Evolutionary conservation across 2,888 invertebrate species (phyloP).

Genomic region (Deilephila elpenor): DNA sequence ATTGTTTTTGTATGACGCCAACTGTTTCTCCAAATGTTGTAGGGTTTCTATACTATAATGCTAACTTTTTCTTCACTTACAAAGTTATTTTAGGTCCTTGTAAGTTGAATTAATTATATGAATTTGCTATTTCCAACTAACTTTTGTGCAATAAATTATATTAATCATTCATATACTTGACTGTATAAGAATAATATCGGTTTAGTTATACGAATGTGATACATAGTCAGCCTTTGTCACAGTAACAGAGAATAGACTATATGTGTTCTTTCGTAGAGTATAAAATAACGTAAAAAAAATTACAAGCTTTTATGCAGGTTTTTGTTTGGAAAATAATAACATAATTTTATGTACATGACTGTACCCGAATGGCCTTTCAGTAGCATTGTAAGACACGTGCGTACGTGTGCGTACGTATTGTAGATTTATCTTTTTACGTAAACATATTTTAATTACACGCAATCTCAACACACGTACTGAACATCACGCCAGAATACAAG

Average conservation of each 20-base stretch:
- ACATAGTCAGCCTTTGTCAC: too few species aligned
- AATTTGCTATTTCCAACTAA: too few species aligned
- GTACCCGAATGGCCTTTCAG: neutral
- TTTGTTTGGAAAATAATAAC: neutral
- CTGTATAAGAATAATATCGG: too few species aligned
- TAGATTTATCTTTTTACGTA: neutral
- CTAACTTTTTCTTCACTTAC: neutral
- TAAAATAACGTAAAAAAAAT: too few species aligned
- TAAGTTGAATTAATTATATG: too few species aligned
- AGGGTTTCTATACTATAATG: neutral
- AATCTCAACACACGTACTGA: neutral
- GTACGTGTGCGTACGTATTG: neutral
- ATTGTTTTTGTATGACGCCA: slow-evolving; percentile 3
- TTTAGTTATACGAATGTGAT: too few species aligned
- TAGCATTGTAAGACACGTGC: neutral
- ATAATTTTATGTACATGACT: neutral
- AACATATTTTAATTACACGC: neutral
- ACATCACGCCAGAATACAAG: neutral
- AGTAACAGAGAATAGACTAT: too few species aligned
- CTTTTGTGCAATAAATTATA: too few species aligned
- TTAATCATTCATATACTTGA: too few species aligned
- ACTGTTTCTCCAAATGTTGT: neutral
- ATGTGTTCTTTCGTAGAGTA: too few species aligned
- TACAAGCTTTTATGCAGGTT: neutral
- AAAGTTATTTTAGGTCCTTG: neutral